Evolutionary conservation across 2,113 vertebrate genomes (phyloP), one percentile per base, ranked within the genome.

Genomic region (Macroglossus sobrinus): DNA sequence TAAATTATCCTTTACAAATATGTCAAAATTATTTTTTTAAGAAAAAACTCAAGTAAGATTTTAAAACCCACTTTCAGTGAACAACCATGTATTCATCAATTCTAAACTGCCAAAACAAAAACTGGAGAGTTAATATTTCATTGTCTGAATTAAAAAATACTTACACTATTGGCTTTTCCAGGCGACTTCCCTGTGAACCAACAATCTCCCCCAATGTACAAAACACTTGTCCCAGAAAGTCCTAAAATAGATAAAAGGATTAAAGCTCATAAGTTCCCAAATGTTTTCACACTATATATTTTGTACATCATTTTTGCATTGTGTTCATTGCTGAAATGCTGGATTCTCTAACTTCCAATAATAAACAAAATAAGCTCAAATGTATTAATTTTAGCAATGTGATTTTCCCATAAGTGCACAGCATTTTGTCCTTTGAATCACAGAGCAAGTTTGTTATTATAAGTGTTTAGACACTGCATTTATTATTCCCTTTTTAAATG

Each of bases 151-250:
- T 89, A 12, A 91, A 97, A 89, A 79, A 85, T 98, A 99, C 99
- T 99, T 98, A 99, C 99, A 99, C 98, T 68, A 99, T 99, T 95
- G 99, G 69, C 92, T 99, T 99, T 98, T 99, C 99, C 97, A 99
- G 94, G 84, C 99, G 99, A 97, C 99, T 99, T 91, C 99, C 99
- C 97, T 99, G 98, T 21, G 99, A 99, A 80, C 99, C 99, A 84
- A 99, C 99, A 97, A 99, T 99, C 98, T 99, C 99, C 95, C 99
- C 99, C 55, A 99, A 98, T 5, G 99, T 99, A 97, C 99, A 99
- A 96, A 98, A 98, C 75, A 99, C 99, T 97, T 99, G 99, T 95
- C 99, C 99, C 98, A 99, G 98, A 97, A 99, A 99, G 97, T 99
- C 99, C 99, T 99, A 98, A 94, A 98, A 98, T 93, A 96, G 26